Evolutionary conservation across 2,888 invertebrate genomes (phyloP), one percentile per base, ranked within the genome.

Genomic region (Epistrophe grossulariae): DNA sequence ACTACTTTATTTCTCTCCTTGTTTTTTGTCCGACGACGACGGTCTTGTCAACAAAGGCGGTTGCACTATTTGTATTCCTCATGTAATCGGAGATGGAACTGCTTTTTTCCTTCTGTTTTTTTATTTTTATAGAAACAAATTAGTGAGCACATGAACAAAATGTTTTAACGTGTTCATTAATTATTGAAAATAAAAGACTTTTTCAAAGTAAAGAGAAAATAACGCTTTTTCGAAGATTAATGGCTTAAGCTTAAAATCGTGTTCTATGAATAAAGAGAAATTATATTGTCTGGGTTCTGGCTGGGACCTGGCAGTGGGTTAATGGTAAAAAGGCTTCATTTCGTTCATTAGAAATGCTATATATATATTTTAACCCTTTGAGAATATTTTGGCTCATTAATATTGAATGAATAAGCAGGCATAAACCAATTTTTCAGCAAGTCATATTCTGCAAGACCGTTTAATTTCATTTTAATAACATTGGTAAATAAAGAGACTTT

Each of bases 1-100:
- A 68, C 19, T 38, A 38, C 19, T 38, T 31, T 48, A 48, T 31
- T 66, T 35, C 17, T 48, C 19, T 45, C 10, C 28, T 7, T 9
- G 24, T 24, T 66, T 52, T 66, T 66, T 60, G 31, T 43, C 35
- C 9, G 13, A 52, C 17, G 72, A 11, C 19, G 19, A 79, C 17
- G 68, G 40, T 45, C n/a, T 64, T 84, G 80, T 77, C 77, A 45
- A 48, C 40, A 62, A 19, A 55, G 45, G 59, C 59, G 38, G 64
- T 28, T 7, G n/a, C n/a, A 64, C 19, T 48, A 55, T 35, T 52
- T 66, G 73, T 64, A 35, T 71, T 19, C 59, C 31, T 19, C 45
- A 55, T 70, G 43, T 55, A 70, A 28, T 19, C 24, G 7, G 5
- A 19, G 15, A 31, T 28, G 17, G 10, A 9, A 68, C 50, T 68